These are phyloP conservation scores for Orthonevra nobilis DNA, from an alignment of 2,888 invertebrate genomes.

Conservation along the genomic window DNA sequence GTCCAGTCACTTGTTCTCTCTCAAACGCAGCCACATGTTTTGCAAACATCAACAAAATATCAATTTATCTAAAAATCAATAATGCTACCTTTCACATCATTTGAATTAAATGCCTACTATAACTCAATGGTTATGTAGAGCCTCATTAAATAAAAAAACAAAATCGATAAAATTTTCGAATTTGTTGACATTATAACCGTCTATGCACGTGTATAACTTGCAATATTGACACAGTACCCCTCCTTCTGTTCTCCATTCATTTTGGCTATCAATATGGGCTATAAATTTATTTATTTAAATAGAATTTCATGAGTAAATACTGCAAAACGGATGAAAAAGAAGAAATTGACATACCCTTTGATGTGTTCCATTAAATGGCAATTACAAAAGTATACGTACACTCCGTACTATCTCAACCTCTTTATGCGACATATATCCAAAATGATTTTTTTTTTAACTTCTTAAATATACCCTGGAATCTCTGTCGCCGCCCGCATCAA, in stretches of 20 bases:
- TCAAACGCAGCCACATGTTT: no score
- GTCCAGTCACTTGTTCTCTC: no score
- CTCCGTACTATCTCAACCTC: conserved; percentile 15
- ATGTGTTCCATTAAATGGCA: conserved; percentile 30
- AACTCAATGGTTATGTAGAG: not conserved
- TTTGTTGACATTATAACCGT: conserved; percentile 68
- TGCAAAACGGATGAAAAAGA: not conserved
- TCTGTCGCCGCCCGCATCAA: conserved; percentile 44
- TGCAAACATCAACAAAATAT: no score
- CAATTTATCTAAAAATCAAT: no score
- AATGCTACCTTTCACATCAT: no score
- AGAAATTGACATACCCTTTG: conserved; percentile 44
- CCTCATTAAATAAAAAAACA: not conserved
- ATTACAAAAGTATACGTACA: conserved; percentile 29
- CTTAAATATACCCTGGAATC: conserved; percentile 15
- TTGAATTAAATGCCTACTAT: no score
- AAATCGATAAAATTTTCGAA: conserved; percentile 3
- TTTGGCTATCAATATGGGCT: conserved; percentile 24
- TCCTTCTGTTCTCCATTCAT: conserved; percentile 12
- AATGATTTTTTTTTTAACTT: conserved; percentile 2
- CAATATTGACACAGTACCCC: conserved; percentile 64
- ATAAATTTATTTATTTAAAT: conserved; percentile 37
- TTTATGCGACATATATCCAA: conserved; percentile 49
- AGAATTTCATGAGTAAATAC: conserved; percentile 32
- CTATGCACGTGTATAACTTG: conserved; percentile 62